Percentiles rank a stretch among this genome's conserved stretches.
Evolutionary conservation across 1,140 invertebrate species (phyloP).

Genomic region (Drosophila sturtevanti): DNA sequence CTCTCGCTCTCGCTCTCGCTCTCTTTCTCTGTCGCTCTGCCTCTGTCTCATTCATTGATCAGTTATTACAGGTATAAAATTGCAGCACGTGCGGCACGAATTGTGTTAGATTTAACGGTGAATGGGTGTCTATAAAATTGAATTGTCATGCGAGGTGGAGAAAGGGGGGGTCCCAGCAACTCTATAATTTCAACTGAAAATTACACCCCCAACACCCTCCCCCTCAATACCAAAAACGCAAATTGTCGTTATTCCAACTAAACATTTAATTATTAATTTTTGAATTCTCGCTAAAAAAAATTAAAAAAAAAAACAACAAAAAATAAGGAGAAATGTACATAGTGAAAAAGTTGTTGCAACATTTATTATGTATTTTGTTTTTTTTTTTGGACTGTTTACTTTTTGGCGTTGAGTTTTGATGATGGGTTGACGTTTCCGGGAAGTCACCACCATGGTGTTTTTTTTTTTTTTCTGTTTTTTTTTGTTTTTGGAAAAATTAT

Average conservation of each 20-base stretch:
- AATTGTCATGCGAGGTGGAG: slow-evolving; percentile 25
- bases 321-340: neutral
- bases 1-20: neutral
- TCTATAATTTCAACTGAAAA: slow-evolving; percentile 34
- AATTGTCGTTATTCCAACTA: slow-evolving; percentile 40
- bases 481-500: slow-evolving; percentile 28
- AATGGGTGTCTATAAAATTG: slow-evolving; percentile 30
- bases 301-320: neutral
- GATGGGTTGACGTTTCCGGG: slow-evolving; percentile 60
- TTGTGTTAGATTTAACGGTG: slow-evolving; percentile 50
- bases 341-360: slow-evolving; percentile 21
- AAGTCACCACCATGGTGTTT: slow-evolving; percentile 39
- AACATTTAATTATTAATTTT: slow-evolving; percentile 46
- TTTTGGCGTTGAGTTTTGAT: slow-evolving; percentile 14
- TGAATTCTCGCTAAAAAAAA: slow-evolving; percentile 52
- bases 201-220: neutral
- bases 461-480: slow-evolving; percentile 17
- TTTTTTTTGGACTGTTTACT: slow-evolving; percentile 37
- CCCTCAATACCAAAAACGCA: neutral
- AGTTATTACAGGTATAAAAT: slow-evolving; percentile 10
- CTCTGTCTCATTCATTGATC: neutral
- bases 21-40: neutral
- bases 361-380: neutral
- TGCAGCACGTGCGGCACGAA: slow-evolving; percentile 44
- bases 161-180: no score